phyloP scores from a whole-genome alignment of 2,888 invertebrate species.

The Rosalia funebris region DNA sequence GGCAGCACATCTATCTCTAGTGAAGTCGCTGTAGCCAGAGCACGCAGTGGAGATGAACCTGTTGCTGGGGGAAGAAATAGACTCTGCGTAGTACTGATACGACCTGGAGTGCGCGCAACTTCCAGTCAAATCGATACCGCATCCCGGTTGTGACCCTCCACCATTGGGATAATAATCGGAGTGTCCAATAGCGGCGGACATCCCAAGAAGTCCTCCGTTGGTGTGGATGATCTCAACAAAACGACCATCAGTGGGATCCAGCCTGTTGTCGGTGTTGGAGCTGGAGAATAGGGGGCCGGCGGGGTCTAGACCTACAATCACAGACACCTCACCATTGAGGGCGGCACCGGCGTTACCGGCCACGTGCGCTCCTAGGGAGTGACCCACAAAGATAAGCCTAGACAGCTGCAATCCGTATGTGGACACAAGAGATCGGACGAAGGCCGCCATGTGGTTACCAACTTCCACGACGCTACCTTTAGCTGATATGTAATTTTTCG shows the following conservation, averaged over 20 bases:
- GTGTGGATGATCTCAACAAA: slow-evolving; percentile 59
- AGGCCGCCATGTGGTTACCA: slow-evolving; percentile 47
- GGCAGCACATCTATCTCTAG: slow-evolving; percentile 33
- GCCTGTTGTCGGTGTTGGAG: slow-evolving; percentile 47
- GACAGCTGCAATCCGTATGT: slow-evolving; percentile 21
- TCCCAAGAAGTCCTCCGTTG: slow-evolving; percentile 43
- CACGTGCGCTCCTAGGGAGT: slow-evolving; percentile 54
- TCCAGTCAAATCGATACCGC: slow-evolving; percentile 53
- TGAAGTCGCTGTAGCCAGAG: slow-evolving; percentile 28
- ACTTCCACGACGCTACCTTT: slow-evolving; percentile 43
- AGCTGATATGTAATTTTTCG: slow-evolving; percentile 36
- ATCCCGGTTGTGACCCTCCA: slow-evolving; percentile 58
- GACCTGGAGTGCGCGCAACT: slow-evolving; percentile 64
- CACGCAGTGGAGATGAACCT: slow-evolving; percentile 20
- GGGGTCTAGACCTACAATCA: slow-evolving; percentile 55
- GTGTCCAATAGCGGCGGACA: slow-evolving; percentile 51
- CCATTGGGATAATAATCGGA: slow-evolving; percentile 60
- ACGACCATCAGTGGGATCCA: slow-evolving; percentile 55
- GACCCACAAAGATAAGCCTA: slow-evolving; percentile 34
- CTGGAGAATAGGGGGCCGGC: slow-evolving; percentile 52
- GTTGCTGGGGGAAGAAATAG: not conserved
- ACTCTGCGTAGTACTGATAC: slow-evolving; percentile 62
- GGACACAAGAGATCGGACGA: slow-evolving; percentile 26
- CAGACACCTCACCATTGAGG: slow-evolving; percentile 44
- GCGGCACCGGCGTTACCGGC: slow-evolving; percentile 50